Percentiles rank a stretch among this genome's conserved stretches.
Evolutionary conservation across 2,113 vertebrate species (phyloP).

Genomic region (Paralichthys olivaceus): DNA sequence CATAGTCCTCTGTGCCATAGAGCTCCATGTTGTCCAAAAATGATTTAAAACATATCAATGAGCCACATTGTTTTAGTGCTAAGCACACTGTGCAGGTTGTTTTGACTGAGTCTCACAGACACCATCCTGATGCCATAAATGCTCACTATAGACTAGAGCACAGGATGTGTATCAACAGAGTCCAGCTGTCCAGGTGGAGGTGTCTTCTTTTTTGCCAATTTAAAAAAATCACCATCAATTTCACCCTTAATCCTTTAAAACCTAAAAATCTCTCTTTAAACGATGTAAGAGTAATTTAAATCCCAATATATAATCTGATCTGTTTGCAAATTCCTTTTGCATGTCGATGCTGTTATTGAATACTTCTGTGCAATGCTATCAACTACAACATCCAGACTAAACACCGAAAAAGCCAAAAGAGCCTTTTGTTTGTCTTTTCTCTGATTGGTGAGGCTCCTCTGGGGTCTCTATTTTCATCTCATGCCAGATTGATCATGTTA

Average conservation of each 20-base stretch:
- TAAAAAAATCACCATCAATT: too few relatives aligned
- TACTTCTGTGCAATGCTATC: background rate
- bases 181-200: too few relatives aligned
- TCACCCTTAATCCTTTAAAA: too few relatives aligned
- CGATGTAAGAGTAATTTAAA: background rate
- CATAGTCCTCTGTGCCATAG: background rate
- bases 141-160: background rate
- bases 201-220: too few relatives aligned
- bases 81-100: background rate
- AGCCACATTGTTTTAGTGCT: background rate
- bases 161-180: background rate
- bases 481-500: slow-evolving; percentile 8
- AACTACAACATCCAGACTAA: slow-evolving; percentile 11
- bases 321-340: slow-evolving; percentile 35
- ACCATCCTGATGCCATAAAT: background rate
- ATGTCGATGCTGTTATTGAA: slow-evolving; percentile 22
- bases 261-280: too few relatives aligned
- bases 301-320: background rate
- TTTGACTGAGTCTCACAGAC: background rate
- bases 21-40: background rate
- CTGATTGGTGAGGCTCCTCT: background rate
- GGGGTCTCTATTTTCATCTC: background rate
- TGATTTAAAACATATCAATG: background rate
- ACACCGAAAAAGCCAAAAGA: background rate
- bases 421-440: slow-evolving; percentile 4